These are phyloP conservation scores for Catajapyx aquilonaris DNA, from an alignment of 1,140 invertebrate genomes.

Conservation along the genomic window DNA sequence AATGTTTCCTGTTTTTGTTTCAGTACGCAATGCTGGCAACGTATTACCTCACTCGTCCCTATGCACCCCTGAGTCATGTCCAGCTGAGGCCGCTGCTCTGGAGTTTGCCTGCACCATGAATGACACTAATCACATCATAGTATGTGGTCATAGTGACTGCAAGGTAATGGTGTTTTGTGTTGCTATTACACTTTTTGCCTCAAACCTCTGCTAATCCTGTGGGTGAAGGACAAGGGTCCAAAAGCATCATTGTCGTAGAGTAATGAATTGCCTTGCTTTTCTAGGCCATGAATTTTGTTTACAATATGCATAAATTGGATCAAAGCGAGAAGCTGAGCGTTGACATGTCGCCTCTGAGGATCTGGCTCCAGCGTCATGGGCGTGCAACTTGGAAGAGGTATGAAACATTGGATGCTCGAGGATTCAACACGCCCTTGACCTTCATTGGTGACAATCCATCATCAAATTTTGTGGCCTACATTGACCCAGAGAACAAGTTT, in stretches of 20 bases:
- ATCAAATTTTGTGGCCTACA: conserved; percentile 75
- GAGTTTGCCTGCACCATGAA: conserved; percentile 87
- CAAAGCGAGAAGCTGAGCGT: conserved; percentile 53
- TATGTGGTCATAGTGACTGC: conserved; percentile 93
- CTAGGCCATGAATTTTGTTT: conserved; percentile 77
- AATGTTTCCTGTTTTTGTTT: conserved; percentile 19
- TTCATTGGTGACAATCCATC: conserved; percentile 71
- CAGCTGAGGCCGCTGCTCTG: conserved; percentile 82
- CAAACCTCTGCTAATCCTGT: no score
- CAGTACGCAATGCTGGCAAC: conserved; percentile 87
- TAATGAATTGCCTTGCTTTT: conserved; percentile 6
- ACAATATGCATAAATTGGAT: conserved; percentile 56
- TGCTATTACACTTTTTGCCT: no score
- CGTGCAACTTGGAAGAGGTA: conserved; percentile 61
- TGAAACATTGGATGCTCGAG: conserved; percentile 40
- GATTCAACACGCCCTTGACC: conserved; percentile 49
- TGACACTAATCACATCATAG: conserved; percentile 77
- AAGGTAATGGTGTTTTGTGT: no score
- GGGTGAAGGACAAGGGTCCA: no score
- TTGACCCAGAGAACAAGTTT: conserved; percentile 82
- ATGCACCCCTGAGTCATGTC: conserved; percentile 63
- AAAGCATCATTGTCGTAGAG: no score
- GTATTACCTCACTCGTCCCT: conserved; percentile 74
- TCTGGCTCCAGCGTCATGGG: conserved; percentile 79
- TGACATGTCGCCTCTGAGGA: conserved; percentile 66